Conservation (phyloP, 2,113 vertebrate genomes). For the Axis porcinus region DNA sequence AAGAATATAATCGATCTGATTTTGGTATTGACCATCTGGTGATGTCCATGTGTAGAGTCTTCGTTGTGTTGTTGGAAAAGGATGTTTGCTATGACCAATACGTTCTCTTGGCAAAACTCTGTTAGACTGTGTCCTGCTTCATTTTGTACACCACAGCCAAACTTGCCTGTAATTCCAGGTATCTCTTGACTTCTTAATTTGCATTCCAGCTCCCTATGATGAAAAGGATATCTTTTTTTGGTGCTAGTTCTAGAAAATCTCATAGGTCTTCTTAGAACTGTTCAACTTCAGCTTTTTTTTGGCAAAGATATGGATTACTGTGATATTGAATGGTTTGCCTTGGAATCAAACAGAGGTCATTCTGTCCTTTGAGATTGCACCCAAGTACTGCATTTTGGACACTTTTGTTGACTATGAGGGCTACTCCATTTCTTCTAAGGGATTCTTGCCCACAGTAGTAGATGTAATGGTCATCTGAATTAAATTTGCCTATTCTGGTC, state of each 20-base stretch:
- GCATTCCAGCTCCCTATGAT: not conserved
- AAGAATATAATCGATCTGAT: not conserved
- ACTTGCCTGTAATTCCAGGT: not conserved
- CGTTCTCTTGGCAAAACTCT: not conserved
- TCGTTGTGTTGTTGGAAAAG: not conserved
- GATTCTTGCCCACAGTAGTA: not conserved
- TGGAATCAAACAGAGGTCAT: not conserved
- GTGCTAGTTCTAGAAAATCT: not conserved
- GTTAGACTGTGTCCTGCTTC: not conserved
- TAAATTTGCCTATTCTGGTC: not conserved
- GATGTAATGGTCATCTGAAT: not conserved
- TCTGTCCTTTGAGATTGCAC: not conserved
- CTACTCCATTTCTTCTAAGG: not conserved
- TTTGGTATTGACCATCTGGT: not conserved
- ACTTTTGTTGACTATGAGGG: not conserved
- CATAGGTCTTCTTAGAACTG: not conserved
- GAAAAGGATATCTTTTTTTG: not conserved
- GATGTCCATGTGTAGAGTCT: not conserved
- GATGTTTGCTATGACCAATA: not conserved
- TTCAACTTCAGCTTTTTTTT: not conserved
- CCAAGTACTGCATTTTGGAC: not conserved
- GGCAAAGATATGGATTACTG: not conserved
- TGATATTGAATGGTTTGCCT: not conserved
- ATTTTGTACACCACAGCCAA: not conserved
- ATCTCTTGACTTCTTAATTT: not conserved